These are phyloP conservation scores for Tetragnatha versicolor DNA, from an alignment of 1,140 invertebrate species.

Conservation along the genomic window DNA sequence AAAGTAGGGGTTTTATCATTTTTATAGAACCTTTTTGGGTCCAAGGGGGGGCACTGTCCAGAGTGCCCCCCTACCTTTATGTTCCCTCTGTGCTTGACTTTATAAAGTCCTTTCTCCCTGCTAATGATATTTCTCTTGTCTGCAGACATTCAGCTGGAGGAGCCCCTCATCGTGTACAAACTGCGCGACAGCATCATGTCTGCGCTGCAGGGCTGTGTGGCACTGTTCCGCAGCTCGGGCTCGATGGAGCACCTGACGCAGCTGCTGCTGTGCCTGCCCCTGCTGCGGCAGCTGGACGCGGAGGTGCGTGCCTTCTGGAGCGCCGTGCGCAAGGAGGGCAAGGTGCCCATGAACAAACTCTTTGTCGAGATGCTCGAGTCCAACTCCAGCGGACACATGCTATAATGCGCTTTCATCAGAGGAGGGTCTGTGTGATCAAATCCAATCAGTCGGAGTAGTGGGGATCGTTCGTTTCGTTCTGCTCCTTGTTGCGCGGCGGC, in stretches of 20 bases:
- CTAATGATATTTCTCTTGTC: no score
- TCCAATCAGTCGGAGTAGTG: slow-evolving; percentile 1
- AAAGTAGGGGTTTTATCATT: no score
- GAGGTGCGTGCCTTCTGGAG: slow-evolving; percentile 90
- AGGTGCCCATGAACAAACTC: slow-evolving; percentile 94
- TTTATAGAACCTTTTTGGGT: no score
- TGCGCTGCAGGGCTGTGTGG: slow-evolving; percentile 84
- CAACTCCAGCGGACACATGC: slow-evolving; percentile 68
- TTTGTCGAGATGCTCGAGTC: slow-evolving; percentile 96
- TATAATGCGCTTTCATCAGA: slow-evolving; percentile 36
- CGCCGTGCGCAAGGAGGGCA: slow-evolving; percentile 82
- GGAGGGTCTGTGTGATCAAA: no score
- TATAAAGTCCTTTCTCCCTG: slow-evolving; percentile 1
- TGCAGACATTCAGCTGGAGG: slow-evolving; percentile 86
- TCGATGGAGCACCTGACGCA: slow-evolving; percentile 74
- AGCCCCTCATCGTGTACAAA: slow-evolving; percentile 80
- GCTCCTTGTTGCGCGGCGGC: slow-evolving; percentile 22
- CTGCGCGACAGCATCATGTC: slow-evolving; percentile 87
- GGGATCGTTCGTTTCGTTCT: not conserved
- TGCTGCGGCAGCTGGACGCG: slow-evolving; percentile 86
- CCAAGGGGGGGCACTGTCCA: no score
- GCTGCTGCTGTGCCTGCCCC: slow-evolving; percentile 85
- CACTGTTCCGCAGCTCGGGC: slow-evolving; percentile 71
- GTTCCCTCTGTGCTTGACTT: not conserved
- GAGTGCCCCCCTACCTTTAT: not conserved